Evolutionary conservation across 1,140 invertebrate species (phyloP).

Genomic region (Calephelis nemesis): DNA sequence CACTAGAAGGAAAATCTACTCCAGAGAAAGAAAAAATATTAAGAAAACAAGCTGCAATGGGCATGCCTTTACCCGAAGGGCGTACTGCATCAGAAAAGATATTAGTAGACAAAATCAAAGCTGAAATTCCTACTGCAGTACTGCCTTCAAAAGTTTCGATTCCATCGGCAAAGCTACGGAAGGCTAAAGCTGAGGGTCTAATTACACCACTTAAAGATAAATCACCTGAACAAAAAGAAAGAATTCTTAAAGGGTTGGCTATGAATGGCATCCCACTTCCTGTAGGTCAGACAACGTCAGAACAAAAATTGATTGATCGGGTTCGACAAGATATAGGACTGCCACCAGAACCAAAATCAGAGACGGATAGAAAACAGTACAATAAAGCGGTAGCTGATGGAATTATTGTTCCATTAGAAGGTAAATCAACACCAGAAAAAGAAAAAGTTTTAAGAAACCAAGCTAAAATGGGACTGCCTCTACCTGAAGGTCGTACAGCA

Average conservation of each 20-base stretch:
- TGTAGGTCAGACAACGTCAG: conserved; percentile 28
- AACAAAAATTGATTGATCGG: conserved; percentile 7
- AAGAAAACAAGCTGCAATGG: conserved; percentile 20
- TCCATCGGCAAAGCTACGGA: conserved; percentile 23
- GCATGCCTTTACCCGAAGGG: conserved; percentile 29
- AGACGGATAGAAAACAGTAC: conserved; percentile 35
- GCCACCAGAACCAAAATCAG: conserved; percentile 32
- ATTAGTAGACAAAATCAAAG: conserved; percentile 26
- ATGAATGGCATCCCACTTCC: conserved; percentile 34
- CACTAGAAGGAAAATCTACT: conserved; percentile 34
- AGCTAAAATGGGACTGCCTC: conserved; percentile 31
- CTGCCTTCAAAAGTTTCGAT: conserved; percentile 17
- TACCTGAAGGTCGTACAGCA: conserved; percentile 40
- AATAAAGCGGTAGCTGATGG: conserved; percentile 37
- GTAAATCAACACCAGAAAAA: conserved; percentile 33
- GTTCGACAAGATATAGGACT: conserved; percentile 39
- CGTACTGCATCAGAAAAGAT: conserved; percentile 32
- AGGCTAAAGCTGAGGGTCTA: conserved; percentile 31
- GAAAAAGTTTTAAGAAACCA: conserved; percentile 34
- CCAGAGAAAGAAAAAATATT: conserved; percentile 33
- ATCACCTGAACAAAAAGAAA: conserved; percentile 36
- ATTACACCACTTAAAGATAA: conserved; percentile 38
- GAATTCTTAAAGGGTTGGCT: conserved; percentile 34
- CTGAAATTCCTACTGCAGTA: neutral
- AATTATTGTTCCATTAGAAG: conserved; percentile 36